Conservation (phyloP, 2,888 invertebrate genomes). For the Hirtodrosophila cameraria region DNA sequence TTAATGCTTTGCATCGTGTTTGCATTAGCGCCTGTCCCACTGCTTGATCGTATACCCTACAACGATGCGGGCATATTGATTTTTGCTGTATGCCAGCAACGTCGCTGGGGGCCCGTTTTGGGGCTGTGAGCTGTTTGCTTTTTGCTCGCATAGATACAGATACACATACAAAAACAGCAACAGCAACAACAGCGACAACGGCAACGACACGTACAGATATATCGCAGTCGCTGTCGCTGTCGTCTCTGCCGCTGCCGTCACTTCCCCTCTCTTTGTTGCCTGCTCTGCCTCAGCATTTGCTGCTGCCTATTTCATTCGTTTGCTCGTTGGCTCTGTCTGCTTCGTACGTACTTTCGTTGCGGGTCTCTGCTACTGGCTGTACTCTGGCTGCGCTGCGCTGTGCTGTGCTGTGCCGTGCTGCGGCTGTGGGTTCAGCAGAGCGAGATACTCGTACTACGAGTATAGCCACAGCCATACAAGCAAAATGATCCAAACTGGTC, state of each 20-base stretch:
- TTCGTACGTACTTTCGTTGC: slow-evolving; percentile 52
- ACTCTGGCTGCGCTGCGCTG: slow-evolving; percentile 29
- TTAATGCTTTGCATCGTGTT: slow-evolving; percentile 31
- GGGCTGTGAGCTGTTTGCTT: slow-evolving; percentile 40
- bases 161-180: slow-evolving; percentile 22
- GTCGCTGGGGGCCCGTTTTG: slow-evolving; percentile 39
- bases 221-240: slow-evolving; percentile 52
- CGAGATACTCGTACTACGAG: slow-evolving; percentile 54
- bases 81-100: slow-evolving; percentile 25
- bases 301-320: slow-evolving; percentile 56
- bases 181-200: slow-evolving; percentile 10
- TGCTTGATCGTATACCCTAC: slow-evolving; percentile 52
- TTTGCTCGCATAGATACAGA: slow-evolving; percentile 64
- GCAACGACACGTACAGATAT: slow-evolving; percentile 36
- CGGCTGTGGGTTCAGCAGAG: slow-evolving; percentile 53
- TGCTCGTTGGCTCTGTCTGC: slow-evolving; percentile 46
- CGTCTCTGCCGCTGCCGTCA: slow-evolving; percentile 1
- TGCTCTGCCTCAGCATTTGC: slow-evolving; percentile 28
- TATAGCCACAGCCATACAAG: slow-evolving; percentile 39
- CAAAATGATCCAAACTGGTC: slow-evolving; percentile 50
- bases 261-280: neutral
- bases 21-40: slow-evolving; percentile 35
- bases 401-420: slow-evolving; percentile 26
- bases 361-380: slow-evolving; percentile 54
- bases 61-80: slow-evolving; percentile 36